Evolutionary conservation across 2,797 vertebrate species (phyloP), one percentile per base, ranked within the genome.

Genomic region (Oreochromis mossambicus): DNA sequence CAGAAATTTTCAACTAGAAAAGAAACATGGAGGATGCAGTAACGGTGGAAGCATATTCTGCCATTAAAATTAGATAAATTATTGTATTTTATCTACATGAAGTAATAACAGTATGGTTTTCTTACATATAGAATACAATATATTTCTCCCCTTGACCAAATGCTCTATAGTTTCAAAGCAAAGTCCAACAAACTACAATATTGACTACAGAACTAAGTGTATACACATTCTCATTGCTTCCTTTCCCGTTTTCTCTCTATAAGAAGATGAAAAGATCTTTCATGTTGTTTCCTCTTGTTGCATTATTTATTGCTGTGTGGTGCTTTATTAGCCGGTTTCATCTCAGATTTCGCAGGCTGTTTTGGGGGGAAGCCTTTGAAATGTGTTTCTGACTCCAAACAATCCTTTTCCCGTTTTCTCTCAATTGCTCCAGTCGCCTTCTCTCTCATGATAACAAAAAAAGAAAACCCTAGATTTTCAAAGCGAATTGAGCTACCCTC

Each of bases 261-360:
- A 86, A 90, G 89, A 88, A 94, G 94, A 95, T 93, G 92, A 95
- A 96, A 95, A 87, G 88, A 93, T 92, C 92, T 95, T 95, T 95
- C 93, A 95, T 96, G 94, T 95, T 94, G 93, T 95, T 96, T 95
- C 94, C 94, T 94, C 93, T 95, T 95, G 93, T 92, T 95, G 94
- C 94, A 95, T 95, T 95, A 96, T 96, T 95, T 96, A 96, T 95
- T 93, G 92, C 93, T 55, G 89, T 91, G 92, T 93, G 93, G 88
- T 81, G 90, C 94, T 95, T 95, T 95, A 95, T 95, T 95, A 95
- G 90, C 89, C 83, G 83, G 92, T 94, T 91, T 95, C 92, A 94
- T 94, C 92, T 93, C 90, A 92, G 90, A 94, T 95, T 96, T 95
- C 13, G 80, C 89, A 84, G 92, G 93, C 93, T 95, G 92, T 94